Conservation (phyloP, 2,797 vertebrate species). For the Cacajao melanocephalus region DNA sequence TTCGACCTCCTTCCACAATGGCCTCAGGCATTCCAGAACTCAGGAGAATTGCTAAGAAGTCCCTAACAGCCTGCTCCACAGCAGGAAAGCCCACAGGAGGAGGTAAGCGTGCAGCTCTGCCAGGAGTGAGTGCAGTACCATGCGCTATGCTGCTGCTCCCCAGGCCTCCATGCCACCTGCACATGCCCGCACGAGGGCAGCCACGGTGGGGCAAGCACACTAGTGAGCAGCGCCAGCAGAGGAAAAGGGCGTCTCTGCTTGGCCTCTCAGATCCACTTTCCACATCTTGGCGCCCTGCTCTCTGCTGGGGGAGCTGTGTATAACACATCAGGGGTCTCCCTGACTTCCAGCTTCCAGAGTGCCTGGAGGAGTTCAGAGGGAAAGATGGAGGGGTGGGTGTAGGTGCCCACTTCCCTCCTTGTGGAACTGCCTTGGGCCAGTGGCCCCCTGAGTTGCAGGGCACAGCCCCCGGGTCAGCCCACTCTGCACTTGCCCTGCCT, state of each 20-base stretch:
- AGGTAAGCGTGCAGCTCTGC: background rate
- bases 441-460: background rate
- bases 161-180: background rate
- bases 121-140: accelerated
- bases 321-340: background rate
- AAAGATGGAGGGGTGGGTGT: background rate
- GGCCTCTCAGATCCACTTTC: background rate
- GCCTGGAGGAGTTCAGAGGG: background rate
- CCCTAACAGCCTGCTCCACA: accelerated
- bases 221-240: accelerated
- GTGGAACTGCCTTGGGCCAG: background rate
- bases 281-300: background rate
- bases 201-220: background rate
- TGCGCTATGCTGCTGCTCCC: accelerated
- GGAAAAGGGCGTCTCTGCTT: background rate
- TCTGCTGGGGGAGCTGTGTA: background rate
- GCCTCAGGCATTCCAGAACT: background rate
- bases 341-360: background rate
- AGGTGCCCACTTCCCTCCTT: no score
- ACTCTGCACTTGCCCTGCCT: background rate
- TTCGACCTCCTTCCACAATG: accelerated
- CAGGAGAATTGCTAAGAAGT: accelerated
- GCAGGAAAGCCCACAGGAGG: background rate
- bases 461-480: background rate
- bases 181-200: accelerated